Base-by-base conservation (phyloP, 2,888 invertebrate genomes). In the Drosophila recens region DNA sequence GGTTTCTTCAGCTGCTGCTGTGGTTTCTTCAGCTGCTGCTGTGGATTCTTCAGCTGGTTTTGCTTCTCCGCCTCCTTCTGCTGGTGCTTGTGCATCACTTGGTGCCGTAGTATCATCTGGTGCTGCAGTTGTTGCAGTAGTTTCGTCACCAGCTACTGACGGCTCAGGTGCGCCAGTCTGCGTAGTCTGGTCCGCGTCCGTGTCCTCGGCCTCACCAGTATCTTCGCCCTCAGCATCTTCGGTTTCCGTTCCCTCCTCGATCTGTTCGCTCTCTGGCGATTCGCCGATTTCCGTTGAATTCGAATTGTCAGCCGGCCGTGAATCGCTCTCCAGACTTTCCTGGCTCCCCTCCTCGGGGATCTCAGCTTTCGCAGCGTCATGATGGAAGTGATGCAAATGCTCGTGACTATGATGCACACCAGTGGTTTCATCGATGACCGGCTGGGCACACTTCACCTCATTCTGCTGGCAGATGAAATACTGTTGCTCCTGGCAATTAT, bases 341-440 rank as follows among this genome's bases (percentile, higher is more conserved):
- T 38, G 30, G 67, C 54, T 40, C 71, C 45, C 38, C 62, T 13
- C 4, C 11, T 9, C 17, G 11, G 13, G 0, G 8, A 17, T 8
- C 13, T 61, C 67, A 52, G 9, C 53, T 27, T 72, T 70, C 49
- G 36, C 62, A 3, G 75, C 23, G 46, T 85, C 72, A 42, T 85
- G 84, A 67, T 85, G 84, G 82, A 85, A 87, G 56, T 85, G 84
- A 73, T 85, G 84, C 82, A 85, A 61, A 64, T 85, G 88, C 68
- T 85, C 88, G 59, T 85, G 84, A 56, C 88, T 85, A 46, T 85
- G 82, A 49, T 75, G 57, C 2, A 20, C 9, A 4, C 38, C 53
- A 0, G 0, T 23, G 2, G 4, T 17, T 0, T 3, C 9, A 4
- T 66, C 66, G 4, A 30, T 15, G 8, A 54, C 38, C 1, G 80